Conservation (phyloP, 2,113 vertebrate genomes). For the Empidonax alnorum region DNA sequence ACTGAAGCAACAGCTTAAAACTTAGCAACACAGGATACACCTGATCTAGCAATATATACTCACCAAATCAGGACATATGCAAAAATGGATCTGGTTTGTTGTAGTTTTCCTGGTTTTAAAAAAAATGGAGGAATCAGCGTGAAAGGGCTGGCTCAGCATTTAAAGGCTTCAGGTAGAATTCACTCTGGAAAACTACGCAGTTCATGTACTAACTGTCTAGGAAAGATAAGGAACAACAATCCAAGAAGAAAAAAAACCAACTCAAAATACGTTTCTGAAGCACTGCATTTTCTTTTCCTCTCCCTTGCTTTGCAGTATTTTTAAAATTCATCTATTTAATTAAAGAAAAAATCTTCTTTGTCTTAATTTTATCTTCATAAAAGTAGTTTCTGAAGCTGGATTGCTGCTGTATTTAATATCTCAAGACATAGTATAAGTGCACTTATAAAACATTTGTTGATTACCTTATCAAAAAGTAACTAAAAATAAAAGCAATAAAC, state of each 20-base stretch:
- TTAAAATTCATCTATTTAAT: not conserved
- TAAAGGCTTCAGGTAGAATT: not conserved
- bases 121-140: not conserved
- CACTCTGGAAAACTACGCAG: not conserved
- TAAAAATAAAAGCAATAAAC: not conserved
- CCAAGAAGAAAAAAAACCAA: not conserved
- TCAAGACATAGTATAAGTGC: not conserved
- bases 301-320: not conserved
- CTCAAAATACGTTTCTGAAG: not conserved
- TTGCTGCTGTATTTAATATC: not conserved
- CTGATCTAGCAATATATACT: not conserved
- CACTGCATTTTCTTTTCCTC: not conserved
- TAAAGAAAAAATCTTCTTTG: not conserved
- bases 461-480: not conserved
- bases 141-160: not conserved
- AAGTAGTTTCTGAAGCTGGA: not conserved
- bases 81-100: not conserved
- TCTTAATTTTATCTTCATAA: not conserved
- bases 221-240: not conserved
- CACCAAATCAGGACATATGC: not conserved
- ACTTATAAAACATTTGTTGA: not conserved
- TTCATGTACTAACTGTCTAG: not conserved
- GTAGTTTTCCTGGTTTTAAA: not conserved
- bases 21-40: not conserved
- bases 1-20: not conserved